Percentiles rank a stretch among this genome's conserved stretches.
Conservation (phyloP, 2,888 invertebrate genomes). For the Tinea semifulvella region DNA sequence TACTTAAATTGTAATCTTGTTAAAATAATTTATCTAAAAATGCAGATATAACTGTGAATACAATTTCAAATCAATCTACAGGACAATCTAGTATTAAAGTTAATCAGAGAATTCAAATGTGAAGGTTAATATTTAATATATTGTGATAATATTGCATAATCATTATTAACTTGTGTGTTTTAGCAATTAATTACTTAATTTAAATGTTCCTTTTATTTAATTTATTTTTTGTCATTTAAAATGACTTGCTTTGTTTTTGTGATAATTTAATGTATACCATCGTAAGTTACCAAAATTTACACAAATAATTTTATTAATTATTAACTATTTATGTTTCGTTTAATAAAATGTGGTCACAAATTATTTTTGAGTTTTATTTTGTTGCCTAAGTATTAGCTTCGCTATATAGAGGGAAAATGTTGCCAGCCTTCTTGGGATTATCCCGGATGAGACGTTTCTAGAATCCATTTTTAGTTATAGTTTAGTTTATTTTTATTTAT, state of each 20-base stretch:
- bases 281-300: background rate
- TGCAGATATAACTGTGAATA: too few species aligned
- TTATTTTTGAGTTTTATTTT: constrained; percentile 18
- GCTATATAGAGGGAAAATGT: background rate
- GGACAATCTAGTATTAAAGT: too few species aligned
- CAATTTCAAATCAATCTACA: too few species aligned
- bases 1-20: too few species aligned
- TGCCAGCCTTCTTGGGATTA: too few species aligned
- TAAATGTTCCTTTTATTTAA: background rate
- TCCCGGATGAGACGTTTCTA: too few species aligned
- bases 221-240: constrained; percentile 7
- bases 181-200: background rate
- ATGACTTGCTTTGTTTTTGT: constrained; percentile 11
- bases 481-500: too few species aligned
- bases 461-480: constrained; percentile 20
- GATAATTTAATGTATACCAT: background rate
- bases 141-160: constrained; percentile 8
- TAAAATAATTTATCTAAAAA: too few species aligned
- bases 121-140: too few species aligned
- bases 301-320: background rate
- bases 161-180: constrained; percentile 6
- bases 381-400: constrained; percentile 15
- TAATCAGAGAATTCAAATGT: too few species aligned
- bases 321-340: constrained; percentile 3
- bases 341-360: constrained; percentile 5